phyloP scores from a whole-genome alignment of 2,888 invertebrate genomes.

The Bimastos eiseni region DNA sequence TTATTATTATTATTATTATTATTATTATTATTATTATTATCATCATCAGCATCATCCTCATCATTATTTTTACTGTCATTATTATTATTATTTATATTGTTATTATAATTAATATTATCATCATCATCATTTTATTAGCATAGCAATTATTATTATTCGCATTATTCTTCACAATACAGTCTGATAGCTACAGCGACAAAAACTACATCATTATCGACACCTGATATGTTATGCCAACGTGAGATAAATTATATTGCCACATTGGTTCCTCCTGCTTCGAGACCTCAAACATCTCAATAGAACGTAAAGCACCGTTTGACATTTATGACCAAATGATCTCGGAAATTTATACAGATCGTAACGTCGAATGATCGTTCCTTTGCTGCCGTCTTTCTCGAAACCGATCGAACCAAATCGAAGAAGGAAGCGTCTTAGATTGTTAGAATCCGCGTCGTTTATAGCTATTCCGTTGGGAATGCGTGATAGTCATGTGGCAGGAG shows the following conservation, averaged over 20 bases:
- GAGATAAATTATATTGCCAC: not conserved
- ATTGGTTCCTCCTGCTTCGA: not conserved
- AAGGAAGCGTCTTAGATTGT: not conserved
- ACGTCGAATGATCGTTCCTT: not conserved
- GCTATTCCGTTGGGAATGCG: not conserved
- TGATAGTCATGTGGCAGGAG: not conserved
- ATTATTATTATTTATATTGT: too few relatives aligned
- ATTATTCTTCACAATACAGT: not conserved
- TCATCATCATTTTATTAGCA: too few relatives aligned
- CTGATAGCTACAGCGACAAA: not conserved
- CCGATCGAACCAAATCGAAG: not conserved
- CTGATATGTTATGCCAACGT: not conserved
- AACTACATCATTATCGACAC: not conserved
- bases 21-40: too few relatives aligned
- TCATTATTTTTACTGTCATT: too few relatives aligned
- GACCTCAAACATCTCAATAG: not conserved
- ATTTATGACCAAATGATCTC: not conserved
- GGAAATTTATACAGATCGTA: not conserved
- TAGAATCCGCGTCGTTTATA: not conserved
- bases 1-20: too few relatives aligned
- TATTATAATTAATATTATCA: too few relatives aligned
- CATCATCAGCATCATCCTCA: too few relatives aligned
- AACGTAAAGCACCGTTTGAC: not conserved
- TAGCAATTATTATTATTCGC: too few relatives aligned
- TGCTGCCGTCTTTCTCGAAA: not conserved